These are phyloP conservation scores for Junonia oenone DNA, from an alignment of 2,888 invertebrate genomes.

Conservation along the genomic window DNA sequence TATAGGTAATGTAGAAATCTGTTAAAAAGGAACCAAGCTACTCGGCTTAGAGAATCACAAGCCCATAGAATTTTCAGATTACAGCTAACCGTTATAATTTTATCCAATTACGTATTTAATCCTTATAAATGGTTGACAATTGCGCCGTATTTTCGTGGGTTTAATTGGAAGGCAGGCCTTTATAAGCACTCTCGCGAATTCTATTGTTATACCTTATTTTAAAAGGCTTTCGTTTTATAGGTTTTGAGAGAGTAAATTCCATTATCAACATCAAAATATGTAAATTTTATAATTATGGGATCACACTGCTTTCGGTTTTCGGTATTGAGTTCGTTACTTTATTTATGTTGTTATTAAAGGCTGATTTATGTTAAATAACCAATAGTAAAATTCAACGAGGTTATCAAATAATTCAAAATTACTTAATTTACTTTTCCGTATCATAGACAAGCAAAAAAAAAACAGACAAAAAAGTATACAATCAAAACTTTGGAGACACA, in stretches of 20 bases:
- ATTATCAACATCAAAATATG: background rate
- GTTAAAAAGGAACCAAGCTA: background rate
- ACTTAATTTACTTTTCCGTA: no score
- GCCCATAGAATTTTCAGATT: background rate
- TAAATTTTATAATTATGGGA: background rate
- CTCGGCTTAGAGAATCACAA: background rate
- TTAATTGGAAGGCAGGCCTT: conserved; percentile 10
- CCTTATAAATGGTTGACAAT: background rate
- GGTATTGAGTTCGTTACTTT: no score
- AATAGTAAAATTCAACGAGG: no score
- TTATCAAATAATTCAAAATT: no score
- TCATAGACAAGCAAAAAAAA: background rate
- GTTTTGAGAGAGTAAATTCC: background rate
- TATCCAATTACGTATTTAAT: background rate
- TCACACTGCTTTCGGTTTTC: no score
- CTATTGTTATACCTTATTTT: conserved; percentile 7
- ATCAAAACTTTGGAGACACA: background rate
- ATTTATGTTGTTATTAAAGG: no score
- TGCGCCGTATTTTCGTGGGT: conserved; percentile 1
- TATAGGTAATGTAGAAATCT: no score
- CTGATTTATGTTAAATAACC: no score
- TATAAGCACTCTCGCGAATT: background rate
- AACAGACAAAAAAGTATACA: background rate
- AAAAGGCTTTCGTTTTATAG: background rate
- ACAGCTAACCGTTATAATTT: background rate